phyloP scores from a whole-genome alignment of 1,140 invertebrate species.

The Drosophila ercepeae region DNA sequence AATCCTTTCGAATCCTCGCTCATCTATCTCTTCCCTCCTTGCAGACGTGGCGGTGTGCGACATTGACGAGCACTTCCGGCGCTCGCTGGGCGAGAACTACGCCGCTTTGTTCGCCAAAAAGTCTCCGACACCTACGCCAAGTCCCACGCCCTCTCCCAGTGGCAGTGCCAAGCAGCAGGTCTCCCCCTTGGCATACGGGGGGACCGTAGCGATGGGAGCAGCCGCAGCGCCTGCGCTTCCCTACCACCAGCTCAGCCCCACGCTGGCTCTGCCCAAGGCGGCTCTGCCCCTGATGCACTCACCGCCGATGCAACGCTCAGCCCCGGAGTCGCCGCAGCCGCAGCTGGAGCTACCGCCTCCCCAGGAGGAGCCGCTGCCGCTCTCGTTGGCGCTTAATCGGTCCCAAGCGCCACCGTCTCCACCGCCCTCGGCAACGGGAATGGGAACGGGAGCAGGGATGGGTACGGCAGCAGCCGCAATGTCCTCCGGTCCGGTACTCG shows the following conservation, averaged over 20 bases:
- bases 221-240: conserved; percentile 28
- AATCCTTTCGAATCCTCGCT: not conserved
- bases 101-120: conserved; percentile 90
- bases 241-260: conserved; percentile 61
- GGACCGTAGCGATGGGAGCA: not conserved
- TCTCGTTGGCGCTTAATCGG: conserved; percentile 44
- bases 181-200: conserved; percentile 49
- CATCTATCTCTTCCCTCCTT: conserved; percentile 30
- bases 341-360: conserved; percentile 64
- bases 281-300: conserved; percentile 49
- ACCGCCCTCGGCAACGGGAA: conserved; percentile 35
- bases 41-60: conserved; percentile 90
- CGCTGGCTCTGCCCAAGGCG: conserved; percentile 45
- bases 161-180: conserved; percentile 63
- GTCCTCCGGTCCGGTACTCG: conserved; percentile 38
- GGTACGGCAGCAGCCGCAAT: conserved; percentile 11
- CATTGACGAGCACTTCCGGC: conserved; percentile 97
- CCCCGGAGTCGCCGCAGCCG: conserved; percentile 59
- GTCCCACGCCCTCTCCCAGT: conserved; percentile 71
- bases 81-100: conserved; percentile 95
- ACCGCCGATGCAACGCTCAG: conserved; percentile 81
- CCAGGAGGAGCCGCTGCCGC: conserved; percentile 58
- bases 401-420: conserved; percentile 54
- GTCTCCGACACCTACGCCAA: conserved; percentile 80
- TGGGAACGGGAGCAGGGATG: conserved; percentile 65